Conservation (phyloP, 2,797 vertebrate genomes). For the Lutjanus campechanus region DNA sequence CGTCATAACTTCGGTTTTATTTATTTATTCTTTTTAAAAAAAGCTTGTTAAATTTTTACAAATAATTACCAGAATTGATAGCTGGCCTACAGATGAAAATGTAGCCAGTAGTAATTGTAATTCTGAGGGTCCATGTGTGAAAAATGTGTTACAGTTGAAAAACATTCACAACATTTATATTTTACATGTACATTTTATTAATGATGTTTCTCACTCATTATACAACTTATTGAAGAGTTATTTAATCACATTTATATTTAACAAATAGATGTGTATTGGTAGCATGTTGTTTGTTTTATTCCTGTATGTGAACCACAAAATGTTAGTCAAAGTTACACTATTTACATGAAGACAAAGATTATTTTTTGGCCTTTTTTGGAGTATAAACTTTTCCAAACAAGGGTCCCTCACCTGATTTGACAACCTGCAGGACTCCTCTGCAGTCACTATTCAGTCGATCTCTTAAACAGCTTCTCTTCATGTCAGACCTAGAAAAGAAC, state of each 20-base stretch:
- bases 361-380: not conserved
- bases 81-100: not conserved
- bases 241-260: not conserved
- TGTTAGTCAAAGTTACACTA: not conserved
- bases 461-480: conserved; percentile 20
- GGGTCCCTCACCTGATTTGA: conserved; percentile 68
- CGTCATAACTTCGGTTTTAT: conserved; percentile 19
- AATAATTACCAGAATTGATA: not conserved
- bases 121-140: not conserved
- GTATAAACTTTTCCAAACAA: conserved; percentile 11
- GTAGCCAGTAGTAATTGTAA: not conserved
- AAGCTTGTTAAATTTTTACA: conserved; percentile 11
- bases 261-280: not conserved
- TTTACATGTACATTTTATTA: conserved; percentile 4
- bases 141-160: conserved; percentile 6
- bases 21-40: conserved; percentile 15
- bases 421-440: conserved; percentile 37
- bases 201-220: not conserved
- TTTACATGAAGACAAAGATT: not conserved
- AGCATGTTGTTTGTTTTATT: not conserved
- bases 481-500: conserved; percentile 51
- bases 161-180: conserved; percentile 20
- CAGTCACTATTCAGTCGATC: not conserved
- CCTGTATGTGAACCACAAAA: not conserved
- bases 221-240: not conserved